Evolutionary conservation across 1,140 invertebrate species (phyloP), one percentile per base, ranked within the genome.

Genomic region (Phymastichus coffea): DNA sequence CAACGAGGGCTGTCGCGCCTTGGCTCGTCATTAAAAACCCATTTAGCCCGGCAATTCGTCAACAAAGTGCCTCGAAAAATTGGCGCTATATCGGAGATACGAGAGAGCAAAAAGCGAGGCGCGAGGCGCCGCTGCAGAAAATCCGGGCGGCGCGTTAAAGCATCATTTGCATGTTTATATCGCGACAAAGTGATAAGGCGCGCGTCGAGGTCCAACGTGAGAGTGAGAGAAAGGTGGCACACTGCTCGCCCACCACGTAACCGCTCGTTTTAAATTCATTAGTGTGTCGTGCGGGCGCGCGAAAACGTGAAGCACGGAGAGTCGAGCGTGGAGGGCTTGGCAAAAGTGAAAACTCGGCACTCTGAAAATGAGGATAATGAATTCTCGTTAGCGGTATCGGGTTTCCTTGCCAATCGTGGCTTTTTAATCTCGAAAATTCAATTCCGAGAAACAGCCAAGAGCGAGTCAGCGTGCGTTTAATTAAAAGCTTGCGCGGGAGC

Each of bases 231-330:
- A n/a, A n/a, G n/a, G n/a, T n/a, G n/a, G n/a, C n/a, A n/a, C n/a
- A n/a, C n/a, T n/a, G n/a, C n/a, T n/a, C n/a, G n/a, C n/a, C n/a
- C 53, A 40, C 38, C 46, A 28, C 60, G 30, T 40, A 63, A 62
- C 65, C 65, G 61, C 63, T 70, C 64, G 68, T 70, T 71, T 66
- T 67, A 74, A 74, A 73, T 71, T 74, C 72, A 74, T 74, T 74
- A 74, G 67, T 26, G 54, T 48, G 64, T 67, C 14, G n/a, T n/a
- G n/a, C n/a, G n/a, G n/a, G n/a, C n/a, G n/a, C n/a, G n/a, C n/a
- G n/a, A n/a, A n/a, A n/a, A n/a, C n/a, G n/a, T n/a, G n/a, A n/a
- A n/a, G n/a, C n/a, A n/a, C n/a, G n/a, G n/a, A n/a, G n/a, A n/a
- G n/a, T n/a, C n/a, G n/a, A n/a, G n/a, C n/a, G n/a, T n/a, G n/a